Percentiles rank a stretch among this genome's conserved stretches.
phyloP scores from a whole-genome alignment of 2,888 invertebrate genomes.

The Uloborus plumipes region DNA sequence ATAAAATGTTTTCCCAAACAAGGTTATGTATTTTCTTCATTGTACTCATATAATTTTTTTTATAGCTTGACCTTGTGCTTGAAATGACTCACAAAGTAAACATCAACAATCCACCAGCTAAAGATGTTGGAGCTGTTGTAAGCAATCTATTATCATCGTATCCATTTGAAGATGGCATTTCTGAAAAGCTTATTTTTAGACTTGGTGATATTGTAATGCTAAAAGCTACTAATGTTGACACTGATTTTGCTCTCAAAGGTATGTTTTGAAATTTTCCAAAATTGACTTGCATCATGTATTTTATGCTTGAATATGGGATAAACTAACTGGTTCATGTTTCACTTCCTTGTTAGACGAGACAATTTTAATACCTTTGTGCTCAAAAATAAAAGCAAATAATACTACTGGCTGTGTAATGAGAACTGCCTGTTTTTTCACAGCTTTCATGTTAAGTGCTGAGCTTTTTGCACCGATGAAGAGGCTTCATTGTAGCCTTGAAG shows the following conservation, averaged over 20 bases:
- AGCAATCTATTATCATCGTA: constrained; percentile 60
- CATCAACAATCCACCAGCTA: constrained; percentile 64
- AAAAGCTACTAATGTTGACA: constrained; percentile 85
- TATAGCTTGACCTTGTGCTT: constrained; percentile 85
- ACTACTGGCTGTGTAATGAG: no score
- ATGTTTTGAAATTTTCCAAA: constrained; percentile 25
- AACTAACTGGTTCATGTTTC: no score
- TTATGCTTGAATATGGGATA: no score
- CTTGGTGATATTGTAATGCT: constrained; percentile 86
- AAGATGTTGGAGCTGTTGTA: constrained; percentile 65
- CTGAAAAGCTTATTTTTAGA: constrained; percentile 86
- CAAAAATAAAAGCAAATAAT: no score
- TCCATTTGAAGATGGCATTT: constrained; percentile 77
- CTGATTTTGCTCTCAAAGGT: constrained; percentile 90
- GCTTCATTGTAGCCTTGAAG: no score
- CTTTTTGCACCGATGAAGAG: no score
- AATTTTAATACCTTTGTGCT: no score
- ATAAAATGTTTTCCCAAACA: background rate
- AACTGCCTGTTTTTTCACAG: no score
- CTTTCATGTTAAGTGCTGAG: no score
- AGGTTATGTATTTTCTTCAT: background rate
- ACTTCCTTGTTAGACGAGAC: no score
- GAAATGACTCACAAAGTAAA: constrained; percentile 89
- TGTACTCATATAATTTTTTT: constrained; percentile 68
- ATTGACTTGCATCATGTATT: no score